Base-by-base conservation (phyloP, 2,113 vertebrate species). In the Nyctereutes procyonoides region DNA sequence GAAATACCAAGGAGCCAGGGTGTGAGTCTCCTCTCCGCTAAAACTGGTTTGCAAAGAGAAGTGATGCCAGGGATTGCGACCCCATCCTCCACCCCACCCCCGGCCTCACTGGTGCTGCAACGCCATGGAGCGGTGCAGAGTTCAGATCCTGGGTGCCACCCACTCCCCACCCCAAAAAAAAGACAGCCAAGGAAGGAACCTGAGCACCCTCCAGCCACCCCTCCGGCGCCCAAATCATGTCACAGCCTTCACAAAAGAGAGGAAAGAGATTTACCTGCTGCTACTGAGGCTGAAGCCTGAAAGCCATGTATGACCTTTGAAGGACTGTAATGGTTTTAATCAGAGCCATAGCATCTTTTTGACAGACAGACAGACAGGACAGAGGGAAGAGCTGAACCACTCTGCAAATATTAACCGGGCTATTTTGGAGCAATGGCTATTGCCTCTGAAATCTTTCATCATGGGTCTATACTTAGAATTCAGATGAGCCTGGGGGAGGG, bases 291-390 rank as follows among this genome's bases (percentile, higher is more conserved):
- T 82, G 79, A 58, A 51, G 87, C 94, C 97, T 56, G 96, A 97
- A 93, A 96, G 95, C 94, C 97, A 96, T 96, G 97, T 88, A 79
- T 96, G 98, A 97, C 95, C 96, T 98, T 98, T 97, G 97, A 95
- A 98, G 97, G 96, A 96, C 93, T 97, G 48, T 65, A 63, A 97
- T 96, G 88, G 95, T 97, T 98, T 97, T 98, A 98, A 97, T 98
- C 98, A 98, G 95, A 97, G 97, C 98, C 98, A 98, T 96, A 96
- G 93, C 97, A 98, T 96, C 98, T 98, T 98, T 98, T 95, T 85
- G 79, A 95, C 76, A 97, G 77, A 90, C 93, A 80, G 79, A 95
- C 76, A 97, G 77, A 90, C 93, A 80, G 90, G 53, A n/a, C 63
- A 80, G 16, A 86, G 86, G 74, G 82, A 97, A 97, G 88, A 98